phyloP scores from a whole-genome alignment of 2,888 invertebrate species.

The Cheilosia variabilis region DNA sequence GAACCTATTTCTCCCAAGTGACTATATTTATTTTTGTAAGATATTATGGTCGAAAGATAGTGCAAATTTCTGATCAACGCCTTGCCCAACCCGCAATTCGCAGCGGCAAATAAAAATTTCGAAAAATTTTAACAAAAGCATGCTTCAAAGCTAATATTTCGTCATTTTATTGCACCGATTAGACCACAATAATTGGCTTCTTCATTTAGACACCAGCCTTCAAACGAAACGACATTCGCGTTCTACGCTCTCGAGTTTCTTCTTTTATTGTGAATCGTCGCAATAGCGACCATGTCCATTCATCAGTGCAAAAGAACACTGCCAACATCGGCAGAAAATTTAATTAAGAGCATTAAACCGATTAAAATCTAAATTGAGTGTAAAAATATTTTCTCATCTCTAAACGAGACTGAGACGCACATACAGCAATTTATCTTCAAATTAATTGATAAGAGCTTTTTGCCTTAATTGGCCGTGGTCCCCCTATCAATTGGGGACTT shows the following conservation, averaged over 20 bases:
- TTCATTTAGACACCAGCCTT: slow-evolving; percentile 6
- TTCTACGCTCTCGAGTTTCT: background rate
- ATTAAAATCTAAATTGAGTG: slow-evolving; percentile 68
- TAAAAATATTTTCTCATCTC: slow-evolving; percentile 49
- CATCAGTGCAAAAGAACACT: background rate
- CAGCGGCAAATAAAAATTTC: too few relatives aligned
- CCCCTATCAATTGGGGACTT: slow-evolving; percentile 17
- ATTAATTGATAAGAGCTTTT: slow-evolving; percentile 55
- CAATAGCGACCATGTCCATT: slow-evolving; percentile 9
- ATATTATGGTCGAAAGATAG: too few relatives aligned
- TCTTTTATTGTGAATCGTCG: background rate
- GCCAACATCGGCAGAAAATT: background rate
- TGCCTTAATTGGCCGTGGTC: slow-evolving; percentile 33
- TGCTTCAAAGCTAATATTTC: background rate
- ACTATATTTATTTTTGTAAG: too few relatives aligned
- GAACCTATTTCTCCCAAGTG: too few relatives aligned
- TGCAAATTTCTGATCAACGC: too few relatives aligned
- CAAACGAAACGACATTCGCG: slow-evolving; percentile 11
- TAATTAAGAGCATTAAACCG: slow-evolving; percentile 48
- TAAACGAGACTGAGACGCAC: background rate
- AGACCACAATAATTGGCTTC: slow-evolving; percentile 6
- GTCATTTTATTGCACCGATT: slow-evolving; percentile 9
- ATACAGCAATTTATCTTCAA: slow-evolving; percentile 21
- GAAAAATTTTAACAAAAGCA: too few relatives aligned
- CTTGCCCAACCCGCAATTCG: too few relatives aligned